A percentile compares a stretch with the other conserved stretches of the same genome.
phyloP scores from a whole-genome alignment of 30 jellyfish, hydroid and myxozoan species.

The Aurelia aurita region DNA sequence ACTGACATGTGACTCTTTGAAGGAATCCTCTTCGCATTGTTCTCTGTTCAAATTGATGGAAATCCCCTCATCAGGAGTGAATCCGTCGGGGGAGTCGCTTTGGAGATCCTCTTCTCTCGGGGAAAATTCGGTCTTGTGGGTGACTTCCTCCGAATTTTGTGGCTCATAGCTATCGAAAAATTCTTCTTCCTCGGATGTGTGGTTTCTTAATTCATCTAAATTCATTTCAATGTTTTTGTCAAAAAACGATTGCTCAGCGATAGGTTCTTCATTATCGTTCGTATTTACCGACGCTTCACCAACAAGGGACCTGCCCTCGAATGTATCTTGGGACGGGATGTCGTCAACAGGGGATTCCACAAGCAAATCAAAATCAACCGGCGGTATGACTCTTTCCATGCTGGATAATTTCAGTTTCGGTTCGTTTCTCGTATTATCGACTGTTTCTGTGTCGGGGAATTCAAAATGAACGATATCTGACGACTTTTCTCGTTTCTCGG shows the following conservation, averaged over 20 bases:
- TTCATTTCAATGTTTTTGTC: background rate
- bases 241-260: background rate
- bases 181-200: background rate
- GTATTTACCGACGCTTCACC: background rate
- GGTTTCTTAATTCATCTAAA: background rate
- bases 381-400: background rate
- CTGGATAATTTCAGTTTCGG: background rate
- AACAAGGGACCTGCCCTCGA: slow-evolving; percentile 12
- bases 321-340: background rate
- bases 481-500: slow-evolving; percentile 5
- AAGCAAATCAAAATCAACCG: slow-evolving; percentile 8
- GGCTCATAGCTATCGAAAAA: background rate
- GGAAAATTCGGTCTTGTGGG: background rate
- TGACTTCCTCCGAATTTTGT: background rate
- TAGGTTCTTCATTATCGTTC: background rate
- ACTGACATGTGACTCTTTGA: background rate
- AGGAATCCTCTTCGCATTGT: slow-evolving; percentile 23
- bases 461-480: background rate
- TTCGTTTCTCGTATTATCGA: background rate
- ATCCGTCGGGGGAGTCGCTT: background rate
- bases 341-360: slow-evolving; percentile 34
- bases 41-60: background rate
- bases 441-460: slow-evolving; percentile 18
- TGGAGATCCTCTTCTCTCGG: background rate
- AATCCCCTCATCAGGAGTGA: background rate